Conservation (phyloP, 2,113 vertebrate genomes). For the Prinia subflava region DNA sequence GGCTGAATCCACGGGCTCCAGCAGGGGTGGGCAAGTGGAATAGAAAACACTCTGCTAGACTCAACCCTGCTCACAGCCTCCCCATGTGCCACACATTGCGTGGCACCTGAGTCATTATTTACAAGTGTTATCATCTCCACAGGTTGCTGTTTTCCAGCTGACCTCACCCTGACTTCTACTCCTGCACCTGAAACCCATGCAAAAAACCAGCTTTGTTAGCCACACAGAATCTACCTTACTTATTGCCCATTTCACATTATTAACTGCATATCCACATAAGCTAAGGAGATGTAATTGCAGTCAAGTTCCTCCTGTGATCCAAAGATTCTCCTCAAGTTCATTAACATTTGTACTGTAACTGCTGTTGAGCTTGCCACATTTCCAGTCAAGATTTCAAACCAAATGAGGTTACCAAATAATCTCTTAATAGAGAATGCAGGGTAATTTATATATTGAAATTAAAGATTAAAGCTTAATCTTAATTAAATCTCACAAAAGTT, state of each 20-base stretch:
- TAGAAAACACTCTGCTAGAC: not conserved
- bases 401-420: conserved; percentile 59
- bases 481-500: conserved; percentile 74
- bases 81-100: rapidly evolving
- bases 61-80: not conserved
- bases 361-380: not conserved
- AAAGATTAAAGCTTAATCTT: conserved; percentile 70
- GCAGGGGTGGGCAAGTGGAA: not conserved
- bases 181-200: not conserved
- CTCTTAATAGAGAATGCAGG: conserved; percentile 42
- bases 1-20: not conserved
- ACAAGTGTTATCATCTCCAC: not conserved
- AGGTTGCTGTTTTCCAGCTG: conserved; percentile 14
- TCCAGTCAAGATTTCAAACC: conserved; percentile 31
- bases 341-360: conserved; percentile 31
- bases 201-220: not conserved
- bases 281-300: not conserved
- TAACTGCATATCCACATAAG: not conserved
- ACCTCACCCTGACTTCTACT: conserved; percentile 20
- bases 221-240: not conserved
- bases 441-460: conserved; percentile 70
- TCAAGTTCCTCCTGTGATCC: not conserved
- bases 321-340: conserved; percentile 18
- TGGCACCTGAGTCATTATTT: not conserved
- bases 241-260: not conserved